These are phyloP conservation scores for Dryocosmus kuriphilus DNA, from an alignment of 2,888 invertebrate genomes.

Conservation along the genomic window DNA sequence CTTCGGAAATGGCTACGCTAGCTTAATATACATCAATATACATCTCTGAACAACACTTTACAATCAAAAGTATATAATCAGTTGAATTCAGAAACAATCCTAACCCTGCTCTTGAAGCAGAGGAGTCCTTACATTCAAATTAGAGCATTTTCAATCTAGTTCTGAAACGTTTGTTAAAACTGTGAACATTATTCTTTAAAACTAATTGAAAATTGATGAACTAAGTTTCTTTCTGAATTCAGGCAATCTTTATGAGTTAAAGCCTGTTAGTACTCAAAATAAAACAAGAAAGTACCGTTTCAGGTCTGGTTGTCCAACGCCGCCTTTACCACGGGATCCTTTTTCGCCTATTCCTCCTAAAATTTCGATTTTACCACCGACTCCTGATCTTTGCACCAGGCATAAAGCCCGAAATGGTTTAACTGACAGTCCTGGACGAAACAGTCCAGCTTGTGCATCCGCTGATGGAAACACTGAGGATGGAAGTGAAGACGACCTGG, in stretches of 20 bases:
- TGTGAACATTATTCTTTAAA: background rate
- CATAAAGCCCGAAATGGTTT: constrained; percentile 69
- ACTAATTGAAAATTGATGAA: background rate
- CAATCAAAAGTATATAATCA: background rate
- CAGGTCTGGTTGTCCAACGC: constrained; percentile 75
- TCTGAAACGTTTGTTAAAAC: too few species aligned
- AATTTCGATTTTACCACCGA: constrained; percentile 87
- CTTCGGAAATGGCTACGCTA: too few species aligned
- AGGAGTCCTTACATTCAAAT: background rate
- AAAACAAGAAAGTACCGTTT: constrained; percentile 49
- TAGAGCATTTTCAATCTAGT: too few species aligned
- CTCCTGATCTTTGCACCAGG: constrained; percentile 80
- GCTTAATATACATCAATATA: too few species aligned
- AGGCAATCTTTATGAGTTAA: background rate
- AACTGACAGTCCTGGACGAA: constrained; percentile 71
- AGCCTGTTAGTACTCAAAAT: background rate
- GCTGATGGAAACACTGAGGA: constrained; percentile 75
- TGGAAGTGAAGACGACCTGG: constrained; percentile 75
- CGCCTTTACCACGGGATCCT: constrained; percentile 73
- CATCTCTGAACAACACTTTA: background rate
- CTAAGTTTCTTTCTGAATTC: background rate
- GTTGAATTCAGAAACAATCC: background rate
- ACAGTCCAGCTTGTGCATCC: constrained; percentile 71
- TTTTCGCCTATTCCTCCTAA: constrained; percentile 81
- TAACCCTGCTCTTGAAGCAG: background rate